Evolutionary conservation across 2,113 vertebrate genomes (phyloP), one percentile per base, ranked within the genome.

Genomic region (Paradisaea rubra): DNA sequence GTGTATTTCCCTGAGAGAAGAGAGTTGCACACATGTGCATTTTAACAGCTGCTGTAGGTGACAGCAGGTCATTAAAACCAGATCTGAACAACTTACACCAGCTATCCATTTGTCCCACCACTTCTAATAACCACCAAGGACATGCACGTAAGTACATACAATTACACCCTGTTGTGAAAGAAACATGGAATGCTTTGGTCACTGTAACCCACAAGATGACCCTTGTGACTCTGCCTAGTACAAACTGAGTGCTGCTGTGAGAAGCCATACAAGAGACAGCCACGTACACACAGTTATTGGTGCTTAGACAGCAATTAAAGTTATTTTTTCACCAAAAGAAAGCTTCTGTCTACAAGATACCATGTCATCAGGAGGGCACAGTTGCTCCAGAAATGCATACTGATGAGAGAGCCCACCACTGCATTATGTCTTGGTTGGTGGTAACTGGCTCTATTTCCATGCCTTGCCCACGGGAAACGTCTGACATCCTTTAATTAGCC

Each of bases 401-500:
- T 52, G 61, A 66, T 60, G 73, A 68, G 44, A 53, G n/a, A 78
- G 31, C 50, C 28, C 71, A 78, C 45, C 54, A 68, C 57, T 72
- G 70, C 35, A 50, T 71, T 70, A 30, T 35, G 27, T n/a, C 39
- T 65, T 57, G 8, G 23, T 27, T 78, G 54, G 19, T 81, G 53
- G 33, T 56, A 71, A 49, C 25, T 35, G 57, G 49, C 89, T 84
- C 52, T 39, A 21, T 63, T 93, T 53, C 87, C 49, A 33, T 60
- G 41, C 49, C 31, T 56, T 50, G 39, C 57, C 73, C 88, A 57
- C 24, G 45, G 66, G 70, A 82, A 78, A 56, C 31, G 41, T 65
- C 65, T 70, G 73, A 56, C 35, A 49, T 63, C 56, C 78, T 64
- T 90, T 82, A 82, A 79, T 85, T 89, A 91, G 53, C 30, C 39